A percentile compares a stretch with the other conserved stretches of the same genome.
These are phyloP conservation scores for Babyrousa celebensis DNA, from an alignment of 2,797 vertebrate genomes.

Conservation along the genomic window DNA sequence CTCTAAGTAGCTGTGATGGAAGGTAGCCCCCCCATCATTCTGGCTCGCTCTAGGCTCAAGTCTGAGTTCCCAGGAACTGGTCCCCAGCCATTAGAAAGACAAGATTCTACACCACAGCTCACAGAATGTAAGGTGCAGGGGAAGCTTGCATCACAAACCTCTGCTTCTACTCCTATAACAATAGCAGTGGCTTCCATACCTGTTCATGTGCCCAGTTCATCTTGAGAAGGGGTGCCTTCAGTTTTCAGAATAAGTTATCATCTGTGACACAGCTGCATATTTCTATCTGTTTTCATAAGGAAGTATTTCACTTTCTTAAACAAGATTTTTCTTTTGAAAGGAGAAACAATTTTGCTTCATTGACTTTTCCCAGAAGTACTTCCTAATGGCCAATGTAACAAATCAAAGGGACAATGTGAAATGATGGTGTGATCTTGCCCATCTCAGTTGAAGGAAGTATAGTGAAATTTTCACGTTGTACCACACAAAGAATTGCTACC, in stretches of 20 bases:
- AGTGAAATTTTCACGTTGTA: conserved; percentile 3
- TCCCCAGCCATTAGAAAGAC: background rate
- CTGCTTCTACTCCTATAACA: background rate
- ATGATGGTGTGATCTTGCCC: background rate
- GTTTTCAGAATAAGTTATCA: background rate
- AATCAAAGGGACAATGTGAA: background rate
- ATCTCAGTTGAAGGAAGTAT: background rate
- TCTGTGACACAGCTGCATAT: background rate
- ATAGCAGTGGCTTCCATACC: background rate
- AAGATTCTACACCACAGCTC: too few species aligned
- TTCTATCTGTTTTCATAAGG: background rate
- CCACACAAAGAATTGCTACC: background rate
- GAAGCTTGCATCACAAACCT: background rate
- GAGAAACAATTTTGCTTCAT: background rate
- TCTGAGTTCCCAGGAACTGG: background rate
- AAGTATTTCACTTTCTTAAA: conserved; percentile 42
- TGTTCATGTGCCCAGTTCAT: background rate
- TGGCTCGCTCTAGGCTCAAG: background rate
- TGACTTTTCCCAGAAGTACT: background rate
- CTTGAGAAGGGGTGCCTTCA: background rate
- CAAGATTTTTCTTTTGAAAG: conserved; percentile 23
- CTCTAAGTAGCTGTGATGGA: background rate
- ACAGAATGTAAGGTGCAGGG: background rate
- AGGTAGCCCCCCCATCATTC: background rate
- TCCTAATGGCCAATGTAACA: background rate